Evolutionary conservation across 2,113 vertebrate genomes (phyloP).

Genomic region (Nipponia nippon): DNA sequence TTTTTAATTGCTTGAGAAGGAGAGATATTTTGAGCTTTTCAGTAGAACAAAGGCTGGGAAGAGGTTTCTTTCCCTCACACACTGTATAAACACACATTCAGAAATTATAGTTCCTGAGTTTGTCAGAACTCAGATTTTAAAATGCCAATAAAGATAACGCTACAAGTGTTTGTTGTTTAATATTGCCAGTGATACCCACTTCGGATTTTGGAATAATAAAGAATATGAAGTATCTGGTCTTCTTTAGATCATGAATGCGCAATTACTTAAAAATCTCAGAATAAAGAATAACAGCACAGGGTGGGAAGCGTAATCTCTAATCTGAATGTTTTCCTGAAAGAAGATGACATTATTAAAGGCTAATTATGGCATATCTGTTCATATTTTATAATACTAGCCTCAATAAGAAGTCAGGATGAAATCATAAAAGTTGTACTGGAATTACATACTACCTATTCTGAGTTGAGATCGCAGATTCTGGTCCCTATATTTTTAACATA

Average conservation of each 20-base stretch:
- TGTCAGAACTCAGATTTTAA: conserved; percentile 23
- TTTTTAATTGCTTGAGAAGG: background rate
- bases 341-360: background rate
- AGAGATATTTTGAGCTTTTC: background rate
- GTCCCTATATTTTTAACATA: background rate
- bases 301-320: background rate
- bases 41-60: background rate
- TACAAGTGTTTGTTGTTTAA: background rate
- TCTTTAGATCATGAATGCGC: background rate
- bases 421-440: background rate
- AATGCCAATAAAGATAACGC: background rate
- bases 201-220: conserved; percentile 3
- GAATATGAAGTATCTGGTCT: background rate
- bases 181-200: background rate
- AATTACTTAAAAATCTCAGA: background rate
- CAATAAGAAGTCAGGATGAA: background rate
- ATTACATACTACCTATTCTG: background rate
- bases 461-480: background rate
- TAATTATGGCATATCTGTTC: background rate
- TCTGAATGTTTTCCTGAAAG: background rate
- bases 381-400: background rate
- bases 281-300: background rate
- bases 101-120: conserved; percentile 30
- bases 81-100: background rate
- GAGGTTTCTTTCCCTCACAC: background rate